Conservation (phyloP, 2,797 vertebrate species). For the Sebastes elongatus region DNA sequence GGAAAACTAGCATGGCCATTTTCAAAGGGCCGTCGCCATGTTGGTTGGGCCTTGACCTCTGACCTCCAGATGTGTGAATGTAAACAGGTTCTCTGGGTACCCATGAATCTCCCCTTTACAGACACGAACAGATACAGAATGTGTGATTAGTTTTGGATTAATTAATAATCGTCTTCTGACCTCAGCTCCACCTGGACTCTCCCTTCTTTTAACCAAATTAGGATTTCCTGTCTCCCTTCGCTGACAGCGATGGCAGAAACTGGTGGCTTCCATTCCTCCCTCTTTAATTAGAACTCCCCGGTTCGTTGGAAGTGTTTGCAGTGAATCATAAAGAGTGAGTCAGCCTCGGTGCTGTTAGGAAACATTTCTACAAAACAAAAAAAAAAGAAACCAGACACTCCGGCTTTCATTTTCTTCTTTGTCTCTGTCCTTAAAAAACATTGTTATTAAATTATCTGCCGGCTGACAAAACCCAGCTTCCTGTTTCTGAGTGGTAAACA, state of each 20-base stretch:
- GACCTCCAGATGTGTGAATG: too few species aligned
- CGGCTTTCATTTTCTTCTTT: slow-evolving; percentile 11
- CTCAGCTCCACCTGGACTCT: background rate
- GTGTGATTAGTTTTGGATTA: too few species aligned
- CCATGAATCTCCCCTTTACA: too few species aligned
- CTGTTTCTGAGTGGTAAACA: slow-evolving; percentile 47
- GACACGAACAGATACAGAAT: rapidly evolving
- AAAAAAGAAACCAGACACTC: background rate
- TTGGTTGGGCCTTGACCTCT: too few species aligned
- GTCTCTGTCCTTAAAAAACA: slow-evolving; percentile 15
- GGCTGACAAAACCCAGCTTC: slow-evolving; percentile 42
- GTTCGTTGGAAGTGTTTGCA: background rate
- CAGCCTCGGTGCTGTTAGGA: background rate
- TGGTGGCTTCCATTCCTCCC: background rate
- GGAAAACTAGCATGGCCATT: too few species aligned
- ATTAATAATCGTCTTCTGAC: too few species aligned
- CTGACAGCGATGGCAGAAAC: background rate
- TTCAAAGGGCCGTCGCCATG: too few species aligned
- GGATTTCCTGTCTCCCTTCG: background rate
- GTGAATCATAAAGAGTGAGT: slow-evolving; percentile 9
- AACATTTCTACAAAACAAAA: background rate
- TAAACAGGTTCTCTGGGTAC: too few species aligned
- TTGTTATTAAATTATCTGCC: slow-evolving; percentile 48
- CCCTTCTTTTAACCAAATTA: background rate
- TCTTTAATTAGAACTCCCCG: background rate